A percentile compares a stretch with the other conserved stretches of the same genome.
phyloP scores from a whole-genome alignment of 2,113 vertebrate genomes.

The Bubo bubo region DNA sequence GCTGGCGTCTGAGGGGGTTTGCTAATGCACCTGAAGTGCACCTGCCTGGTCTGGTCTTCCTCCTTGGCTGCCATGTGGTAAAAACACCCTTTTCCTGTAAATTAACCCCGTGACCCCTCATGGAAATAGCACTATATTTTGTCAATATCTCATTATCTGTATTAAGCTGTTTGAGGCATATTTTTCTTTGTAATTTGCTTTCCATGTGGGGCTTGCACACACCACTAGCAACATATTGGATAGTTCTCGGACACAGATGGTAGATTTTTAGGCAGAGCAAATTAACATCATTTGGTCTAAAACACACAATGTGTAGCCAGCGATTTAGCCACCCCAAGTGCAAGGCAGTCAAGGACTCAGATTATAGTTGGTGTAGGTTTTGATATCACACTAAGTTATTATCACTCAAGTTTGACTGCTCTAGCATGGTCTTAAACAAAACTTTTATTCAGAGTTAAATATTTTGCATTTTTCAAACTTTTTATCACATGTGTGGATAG shows the following conservation, averaged over 20 bases:
- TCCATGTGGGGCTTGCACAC: background rate
- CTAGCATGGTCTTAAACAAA: background rate
- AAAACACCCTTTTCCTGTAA: background rate
- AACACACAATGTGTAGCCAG: background rate
- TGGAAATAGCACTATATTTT: background rate
- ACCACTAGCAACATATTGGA: background rate
- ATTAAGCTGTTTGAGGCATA: background rate
- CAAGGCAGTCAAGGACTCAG: background rate
- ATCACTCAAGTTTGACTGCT: too few relatives aligned
- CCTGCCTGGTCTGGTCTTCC: background rate
- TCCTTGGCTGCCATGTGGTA: background rate
- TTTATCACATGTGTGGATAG: fast-evolving
- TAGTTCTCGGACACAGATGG: background rate
- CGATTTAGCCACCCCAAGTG: background rate
- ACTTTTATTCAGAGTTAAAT: background rate
- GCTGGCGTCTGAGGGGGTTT: fast-evolving
- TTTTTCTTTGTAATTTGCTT: background rate
- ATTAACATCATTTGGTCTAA: background rate
- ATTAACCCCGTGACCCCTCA: fast-evolving
- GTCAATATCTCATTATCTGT: background rate
- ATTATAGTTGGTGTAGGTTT: background rate
- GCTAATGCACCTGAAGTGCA: fast-evolving
- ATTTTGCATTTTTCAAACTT: background rate
- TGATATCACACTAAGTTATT: fast-evolving
- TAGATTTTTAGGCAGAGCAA: background rate